Evolutionary conservation across 2,797 vertebrate genomes (phyloP), one percentile per base, ranked within the genome.

Genomic region (Glossophaga mutica): DNA sequence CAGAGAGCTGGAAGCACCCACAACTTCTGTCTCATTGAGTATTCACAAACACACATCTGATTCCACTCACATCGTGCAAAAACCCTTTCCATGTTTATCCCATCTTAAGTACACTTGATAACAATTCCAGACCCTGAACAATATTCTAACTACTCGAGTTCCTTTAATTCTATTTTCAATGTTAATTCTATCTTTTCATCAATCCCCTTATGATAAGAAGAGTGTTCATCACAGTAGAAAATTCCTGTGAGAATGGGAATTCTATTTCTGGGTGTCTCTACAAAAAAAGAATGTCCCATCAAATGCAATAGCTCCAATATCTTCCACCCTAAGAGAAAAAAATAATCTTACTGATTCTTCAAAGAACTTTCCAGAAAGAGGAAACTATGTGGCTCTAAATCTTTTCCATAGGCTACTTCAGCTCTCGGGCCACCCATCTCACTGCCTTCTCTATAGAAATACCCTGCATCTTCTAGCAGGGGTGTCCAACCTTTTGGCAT

Each of bases 31-130:
- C 94, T 94, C 89, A 87, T 1, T 88, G 76, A 90, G 95, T 95
- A 97, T 96, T 92, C 97, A 92, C 73, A 91, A 0, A 52, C 68
- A 94, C 77, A 81, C 68, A 90, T 94, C 94, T 97, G 97, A 94
- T 95, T 96, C 39, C 5, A 44, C 39, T 93, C 0, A 0, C n/a
- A 12, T 50, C 10, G 55, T 5, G 52, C 81, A 67, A 87, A 92
- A 90, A 88, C 37, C 21, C 84, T 68, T 87, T 83, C 55, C 94
- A 92, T 88, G 82, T 0, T 37, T 91, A 97, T 16, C 37, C 42
- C 21, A 18, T 0, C 50, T 71, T 81, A 83, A 78, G n/a, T 65
- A 73, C 24, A 44, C 87, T 70, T 3, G 2, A 84, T 96, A 79
- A 92, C 29, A 65, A 7, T 77, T 86, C 85, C 67, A 96, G 79